Evolutionary conservation across 2,797 vertebrate genomes (phyloP).

Genomic region (Gorsachius magnificus): DNA sequence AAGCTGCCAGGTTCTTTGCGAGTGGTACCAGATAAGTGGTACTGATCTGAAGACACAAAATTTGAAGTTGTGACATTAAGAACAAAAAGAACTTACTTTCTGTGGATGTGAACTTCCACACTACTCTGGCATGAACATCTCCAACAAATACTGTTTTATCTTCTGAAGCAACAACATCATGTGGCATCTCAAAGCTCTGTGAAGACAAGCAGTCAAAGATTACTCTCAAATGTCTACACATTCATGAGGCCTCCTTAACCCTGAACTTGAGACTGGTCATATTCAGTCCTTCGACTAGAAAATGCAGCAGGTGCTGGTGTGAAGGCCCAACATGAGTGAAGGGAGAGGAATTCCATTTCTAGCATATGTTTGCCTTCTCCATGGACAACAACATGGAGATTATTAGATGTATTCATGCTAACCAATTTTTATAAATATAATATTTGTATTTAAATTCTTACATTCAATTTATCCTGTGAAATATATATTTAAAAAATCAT

Average conservation of each 20-base stretch:
- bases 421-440: neutral
- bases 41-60: neutral
- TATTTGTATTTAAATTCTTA: neutral
- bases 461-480: neutral
- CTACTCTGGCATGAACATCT: constrained; percentile 81
- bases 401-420: neutral
- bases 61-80: neutral
- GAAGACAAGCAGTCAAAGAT: constrained; percentile 7
- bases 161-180: constrained; percentile 85
- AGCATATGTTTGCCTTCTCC: neutral
- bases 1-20: neutral
- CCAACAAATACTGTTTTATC: constrained; percentile 87
- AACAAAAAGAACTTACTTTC: constrained; percentile 83
- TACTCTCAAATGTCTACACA: neutral
- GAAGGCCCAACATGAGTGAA: neutral
- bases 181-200: constrained; percentile 92
- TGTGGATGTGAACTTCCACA: constrained; percentile 87
- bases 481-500: neutral
- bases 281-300: neutral
- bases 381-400: neutral
- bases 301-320: neutral
- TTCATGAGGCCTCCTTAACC: neutral
- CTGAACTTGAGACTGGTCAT: neutral
- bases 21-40: neutral
- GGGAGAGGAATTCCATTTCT: neutral